Conservation (phyloP, 2,113 vertebrate species). For the Nasalis larvatus region DNA sequence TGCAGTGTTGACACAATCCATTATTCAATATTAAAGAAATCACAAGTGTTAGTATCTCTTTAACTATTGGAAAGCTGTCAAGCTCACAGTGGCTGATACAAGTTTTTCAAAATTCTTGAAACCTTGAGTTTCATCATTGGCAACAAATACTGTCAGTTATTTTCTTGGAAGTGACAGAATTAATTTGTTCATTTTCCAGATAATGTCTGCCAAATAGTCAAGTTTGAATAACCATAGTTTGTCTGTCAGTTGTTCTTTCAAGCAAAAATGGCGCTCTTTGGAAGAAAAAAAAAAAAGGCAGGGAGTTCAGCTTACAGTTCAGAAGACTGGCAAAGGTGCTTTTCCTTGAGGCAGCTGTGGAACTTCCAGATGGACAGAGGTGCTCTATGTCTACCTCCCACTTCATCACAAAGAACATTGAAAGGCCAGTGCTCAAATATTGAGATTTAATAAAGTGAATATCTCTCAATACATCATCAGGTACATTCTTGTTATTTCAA, state of each 20-base stretch:
- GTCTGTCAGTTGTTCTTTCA: slow-evolving; percentile 54
- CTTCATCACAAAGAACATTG: too few relatives aligned
- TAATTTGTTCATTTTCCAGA: slow-evolving; percentile 79
- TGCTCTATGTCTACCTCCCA: rapidly evolving
- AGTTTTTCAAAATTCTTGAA: slow-evolving; percentile 72
- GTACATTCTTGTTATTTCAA: background rate
- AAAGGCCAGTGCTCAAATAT: background rate
- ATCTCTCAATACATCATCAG: background rate
- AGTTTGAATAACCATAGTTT: slow-evolving; percentile 52
- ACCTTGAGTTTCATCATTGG: slow-evolving; percentile 72
- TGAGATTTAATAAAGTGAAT: background rate
- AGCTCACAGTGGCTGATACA: slow-evolving; percentile 10
- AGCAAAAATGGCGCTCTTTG: background rate
- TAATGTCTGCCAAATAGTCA: slow-evolving; percentile 68
- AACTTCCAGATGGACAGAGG: too few relatives aligned
- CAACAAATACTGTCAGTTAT: slow-evolving; percentile 74
- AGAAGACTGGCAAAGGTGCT: too few relatives aligned
- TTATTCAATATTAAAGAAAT: slow-evolving; percentile 35
- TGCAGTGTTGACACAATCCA: background rate
- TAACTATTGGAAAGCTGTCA: slow-evolving; percentile 67
- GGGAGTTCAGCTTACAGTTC: background rate
- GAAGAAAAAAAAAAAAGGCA: background rate
- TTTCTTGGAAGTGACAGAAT: slow-evolving; percentile 74
- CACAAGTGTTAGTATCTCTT: slow-evolving; percentile 50
- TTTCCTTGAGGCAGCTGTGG: rapidly evolving